Base-by-base conservation (phyloP, 30 jellyfish, hydroid and myxozoan species). In the Turritopsis rubra region DNA sequence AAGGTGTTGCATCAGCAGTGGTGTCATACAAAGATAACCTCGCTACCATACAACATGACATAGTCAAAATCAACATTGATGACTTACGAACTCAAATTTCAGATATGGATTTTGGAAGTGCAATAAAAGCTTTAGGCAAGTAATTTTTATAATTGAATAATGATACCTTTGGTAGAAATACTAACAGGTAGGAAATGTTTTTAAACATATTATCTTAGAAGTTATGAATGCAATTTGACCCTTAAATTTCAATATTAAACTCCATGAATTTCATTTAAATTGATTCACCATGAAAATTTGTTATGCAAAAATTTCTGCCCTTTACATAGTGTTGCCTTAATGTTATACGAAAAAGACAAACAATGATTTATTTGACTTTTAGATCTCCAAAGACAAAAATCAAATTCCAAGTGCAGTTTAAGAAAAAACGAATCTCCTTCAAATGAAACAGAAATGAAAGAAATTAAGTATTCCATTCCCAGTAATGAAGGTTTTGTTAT, bases 111-210 rank as follows among this genome's bases (percentile, higher is more conserved):
- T 81, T n/a, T 54, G 52, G 19, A 27, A 21, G 29, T 25, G 24
- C 84, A 24, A 9, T 81, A 0, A 81, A 29, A 81, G 74, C 83
- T 8, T 18, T 66, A 18, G 88, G 88, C 66, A 81, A n/a, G 84
- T 81, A n/a, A 68, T 68, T 41, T 41, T 41, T 41, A 41, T 13
- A 41, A 41, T 41, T 41, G 60, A 41, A 41, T 3, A 41, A 13
- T 41, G 60, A 13, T 3, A 41, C 5, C 13, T 41, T 13, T 41
- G 5, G 60, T 5, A 41, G 60, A 41, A 41, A 41, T 41, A 13
- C 91, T n/a, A n/a, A n/a, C n/a, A n/a, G n/a, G n/a, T n/a, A n/a
- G n/a, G n/a, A n/a, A n/a, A n/a, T n/a, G n/a, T n/a, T n/a, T n/a
- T n/a, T n/a, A n/a, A n/a, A n/a, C n/a, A n/a, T n/a, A n/a, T n/a